Evolutionary conservation across 2,797 vertebrate genomes (phyloP).

Genomic region (Sylvilagus floridanus): DNA sequence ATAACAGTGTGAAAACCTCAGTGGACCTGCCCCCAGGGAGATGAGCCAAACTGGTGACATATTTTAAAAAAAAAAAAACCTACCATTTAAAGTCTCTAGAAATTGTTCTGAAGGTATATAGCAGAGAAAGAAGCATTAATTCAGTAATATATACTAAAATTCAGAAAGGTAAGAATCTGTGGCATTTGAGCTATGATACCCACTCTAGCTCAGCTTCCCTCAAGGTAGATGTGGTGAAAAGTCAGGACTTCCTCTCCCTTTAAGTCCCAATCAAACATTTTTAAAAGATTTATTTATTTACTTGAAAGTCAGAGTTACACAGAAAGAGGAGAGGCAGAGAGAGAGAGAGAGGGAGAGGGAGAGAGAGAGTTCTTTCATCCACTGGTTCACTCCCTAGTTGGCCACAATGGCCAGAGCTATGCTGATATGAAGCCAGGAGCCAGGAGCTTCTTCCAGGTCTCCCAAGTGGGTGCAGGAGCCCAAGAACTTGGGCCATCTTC

Average conservation of each 20-base stretch:
- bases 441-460: no score
- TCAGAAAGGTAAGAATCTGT: neutral
- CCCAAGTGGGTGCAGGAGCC: no score
- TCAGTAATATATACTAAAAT: neutral
- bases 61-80: neutral
- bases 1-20: neutral
- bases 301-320: no score
- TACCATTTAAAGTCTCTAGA: neutral
- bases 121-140: neutral
- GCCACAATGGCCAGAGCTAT: no score
- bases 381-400: no score
- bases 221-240: neutral
- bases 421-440: no score
- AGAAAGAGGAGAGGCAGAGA: no score
- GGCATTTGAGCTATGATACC: neutral
- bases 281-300: no score
- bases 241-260: neutral
- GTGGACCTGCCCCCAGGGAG: neutral
- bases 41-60: neutral
- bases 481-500: no score
- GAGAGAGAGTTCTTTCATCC: no score
- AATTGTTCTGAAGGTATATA: neutral
- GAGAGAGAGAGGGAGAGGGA: no score
- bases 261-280: no score
- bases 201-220: neutral